Conservation (phyloP, 2,888 invertebrate genomes). For the Acrobasis repandana region DNA sequence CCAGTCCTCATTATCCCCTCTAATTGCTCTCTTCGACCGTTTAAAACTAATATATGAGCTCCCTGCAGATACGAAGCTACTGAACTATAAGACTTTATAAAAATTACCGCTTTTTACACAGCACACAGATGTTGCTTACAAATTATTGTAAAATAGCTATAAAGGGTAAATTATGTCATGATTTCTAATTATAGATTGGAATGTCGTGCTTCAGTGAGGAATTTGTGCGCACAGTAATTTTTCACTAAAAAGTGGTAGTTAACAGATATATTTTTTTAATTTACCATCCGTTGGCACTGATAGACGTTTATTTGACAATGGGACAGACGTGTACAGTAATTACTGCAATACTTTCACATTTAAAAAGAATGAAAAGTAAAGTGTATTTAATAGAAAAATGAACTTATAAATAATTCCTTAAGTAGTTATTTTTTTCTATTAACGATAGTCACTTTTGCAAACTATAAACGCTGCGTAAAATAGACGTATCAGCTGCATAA, state of each 20-base stretch:
- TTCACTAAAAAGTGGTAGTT: neutral
- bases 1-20: slow-evolving; percentile 4
- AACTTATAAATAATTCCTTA: no score
- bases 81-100: slow-evolving; percentile 4
- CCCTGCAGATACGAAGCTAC: neutral
- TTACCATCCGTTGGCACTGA: no score
- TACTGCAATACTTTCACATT: no score
- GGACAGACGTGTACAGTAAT: no score
- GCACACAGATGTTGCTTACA: slow-evolving; percentile 9
- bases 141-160: slow-evolving; percentile 9
- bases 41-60: slow-evolving; percentile 9
- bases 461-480: no score
- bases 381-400: no score
- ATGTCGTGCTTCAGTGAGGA: neutral
- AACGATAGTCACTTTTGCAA: no score
- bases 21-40: slow-evolving; percentile 13
- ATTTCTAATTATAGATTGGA: neutral
- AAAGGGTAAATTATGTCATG: neutral
- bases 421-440: no score
- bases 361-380: no score
- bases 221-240: neutral
- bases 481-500: no score
- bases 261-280: neutral
- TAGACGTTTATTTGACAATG: no score
- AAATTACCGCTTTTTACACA: neutral